phyloP scores from a whole-genome alignment of 2,113 vertebrate genomes.

The Trogon melanurus region DNA sequence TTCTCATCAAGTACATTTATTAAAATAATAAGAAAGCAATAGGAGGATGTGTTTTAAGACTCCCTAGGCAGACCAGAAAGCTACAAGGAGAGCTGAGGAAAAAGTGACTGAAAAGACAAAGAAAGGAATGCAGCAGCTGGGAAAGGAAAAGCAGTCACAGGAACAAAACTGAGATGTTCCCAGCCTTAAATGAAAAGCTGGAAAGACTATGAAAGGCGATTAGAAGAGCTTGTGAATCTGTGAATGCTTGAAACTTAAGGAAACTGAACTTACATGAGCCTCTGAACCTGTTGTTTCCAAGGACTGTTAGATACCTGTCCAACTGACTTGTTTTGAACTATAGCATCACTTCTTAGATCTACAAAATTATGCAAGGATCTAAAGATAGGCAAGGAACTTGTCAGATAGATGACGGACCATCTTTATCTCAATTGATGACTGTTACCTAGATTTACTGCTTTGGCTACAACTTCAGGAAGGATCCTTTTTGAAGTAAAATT shows the following conservation, averaged over 20 bases:
- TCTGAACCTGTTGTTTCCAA: neutral
- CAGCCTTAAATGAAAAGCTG: neutral
- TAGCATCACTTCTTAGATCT: neutral
- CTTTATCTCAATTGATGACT: neutral
- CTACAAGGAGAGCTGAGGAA: neutral
- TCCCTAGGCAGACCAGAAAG: neutral
- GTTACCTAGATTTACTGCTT: neutral
- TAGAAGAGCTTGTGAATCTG: neutral
- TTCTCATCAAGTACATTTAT: neutral
- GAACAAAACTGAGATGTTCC: neutral
- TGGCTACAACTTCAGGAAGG: neutral
- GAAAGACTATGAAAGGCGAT: neutral
- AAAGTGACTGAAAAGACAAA: neutral
- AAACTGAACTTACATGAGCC: neutral
- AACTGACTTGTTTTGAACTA: neutral
- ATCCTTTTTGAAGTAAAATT: neutral
- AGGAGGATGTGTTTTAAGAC: neutral
- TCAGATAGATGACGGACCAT: accelerated
- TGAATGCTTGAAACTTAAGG: neutral
- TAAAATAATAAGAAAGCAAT: neutral
- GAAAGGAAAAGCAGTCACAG: neutral
- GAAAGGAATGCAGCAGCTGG: neutral
- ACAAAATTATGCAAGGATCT: neutral
- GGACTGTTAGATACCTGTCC: neutral
- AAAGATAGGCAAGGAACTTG: neutral